Conservation (phyloP, 1,140 invertebrate genomes). For the Druon quercuslanigerum region DNA sequence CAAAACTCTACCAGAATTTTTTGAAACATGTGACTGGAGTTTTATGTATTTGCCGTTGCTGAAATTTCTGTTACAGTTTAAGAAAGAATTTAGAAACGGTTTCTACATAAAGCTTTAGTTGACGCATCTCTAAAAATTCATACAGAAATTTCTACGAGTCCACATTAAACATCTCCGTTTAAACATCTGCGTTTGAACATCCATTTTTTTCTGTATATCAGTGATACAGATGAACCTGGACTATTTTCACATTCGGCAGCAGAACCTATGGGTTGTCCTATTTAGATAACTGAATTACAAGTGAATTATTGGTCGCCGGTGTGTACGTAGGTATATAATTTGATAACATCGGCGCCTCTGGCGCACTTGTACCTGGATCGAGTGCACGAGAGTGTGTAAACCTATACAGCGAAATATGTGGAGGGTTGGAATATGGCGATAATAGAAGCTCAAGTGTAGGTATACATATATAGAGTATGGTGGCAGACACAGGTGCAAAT, state of each 20-base stretch:
- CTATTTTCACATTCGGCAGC: constrained; percentile 34
- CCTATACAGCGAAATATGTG: constrained; percentile 4
- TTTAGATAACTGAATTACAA: constrained; percentile 72
- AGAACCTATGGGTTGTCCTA: constrained; percentile 54
- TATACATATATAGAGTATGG: constrained; percentile 21
- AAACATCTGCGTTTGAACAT: too few relatives aligned
- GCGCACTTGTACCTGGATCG: constrained; percentile 41
- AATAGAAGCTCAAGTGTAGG: constrained; percentile 32
- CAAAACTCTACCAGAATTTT: too few relatives aligned
- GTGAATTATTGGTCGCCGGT: constrained; percentile 70
- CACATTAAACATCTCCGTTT: too few relatives aligned
- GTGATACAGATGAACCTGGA: not conserved
- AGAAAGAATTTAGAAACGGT: too few relatives aligned
- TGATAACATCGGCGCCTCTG: constrained; percentile 66
- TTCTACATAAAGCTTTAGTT: too few relatives aligned
- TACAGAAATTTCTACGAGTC: too few relatives aligned
- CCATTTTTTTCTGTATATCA: too few relatives aligned
- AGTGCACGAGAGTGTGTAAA: constrained; percentile 43
- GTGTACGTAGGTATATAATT: constrained; percentile 68
- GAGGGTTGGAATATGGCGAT: constrained; percentile 41
- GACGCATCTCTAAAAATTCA: too few relatives aligned
- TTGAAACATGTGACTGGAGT: too few relatives aligned
- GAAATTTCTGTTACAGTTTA: too few relatives aligned
- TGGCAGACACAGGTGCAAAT: constrained; percentile 30
- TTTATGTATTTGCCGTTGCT: too few relatives aligned